Conservation (phyloP, 2,888 invertebrate genomes). For the Hypselothyrea guttata region DNA sequence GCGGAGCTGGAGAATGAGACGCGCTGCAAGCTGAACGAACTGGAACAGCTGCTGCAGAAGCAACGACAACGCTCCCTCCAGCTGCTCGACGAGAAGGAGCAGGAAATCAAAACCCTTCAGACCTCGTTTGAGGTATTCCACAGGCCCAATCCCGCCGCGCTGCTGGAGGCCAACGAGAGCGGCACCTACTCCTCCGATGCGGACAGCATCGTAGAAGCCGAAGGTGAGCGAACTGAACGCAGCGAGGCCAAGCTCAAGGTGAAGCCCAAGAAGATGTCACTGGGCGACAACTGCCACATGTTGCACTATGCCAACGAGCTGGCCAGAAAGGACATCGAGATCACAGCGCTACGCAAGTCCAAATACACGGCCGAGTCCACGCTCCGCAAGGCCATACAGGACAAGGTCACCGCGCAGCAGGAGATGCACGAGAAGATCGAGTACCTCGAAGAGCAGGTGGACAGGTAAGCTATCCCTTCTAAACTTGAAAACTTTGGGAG, state of each 20-base stretch:
- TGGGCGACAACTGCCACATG: slow-evolving; percentile 88
- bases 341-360: slow-evolving; percentile 87
- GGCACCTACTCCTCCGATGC: slow-evolving; percentile 61
- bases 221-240: slow-evolving; percentile 33
- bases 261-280: slow-evolving; percentile 75
- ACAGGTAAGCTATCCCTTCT: too few species aligned
- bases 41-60: slow-evolving; percentile 89
- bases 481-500: too few species aligned
- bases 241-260: slow-evolving; percentile 41
- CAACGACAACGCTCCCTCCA: slow-evolving; percentile 91
- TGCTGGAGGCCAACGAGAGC: slow-evolving; percentile 31
- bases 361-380: slow-evolving; percentile 86
- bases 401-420: slow-evolving; percentile 84
- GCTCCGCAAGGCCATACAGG: slow-evolving; percentile 84
- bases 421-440: slow-evolving; percentile 82
- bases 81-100: slow-evolving; percentile 91
- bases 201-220: slow-evolving; percentile 65
- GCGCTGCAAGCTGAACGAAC: slow-evolving; percentile 83
- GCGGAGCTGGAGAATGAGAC: slow-evolving; percentile 83
- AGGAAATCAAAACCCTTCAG: slow-evolving; percentile 86
- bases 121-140: slow-evolving; percentile 84
- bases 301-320: slow-evolving; percentile 92
- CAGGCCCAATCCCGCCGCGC: slow-evolving; percentile 33
- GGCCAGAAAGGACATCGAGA: slow-evolving; percentile 90
- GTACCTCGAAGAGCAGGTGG: slow-evolving; percentile 86